phyloP scores from a whole-genome alignment of 1,140 invertebrate species.

The Zeugodacus cucurbitae region DNA sequence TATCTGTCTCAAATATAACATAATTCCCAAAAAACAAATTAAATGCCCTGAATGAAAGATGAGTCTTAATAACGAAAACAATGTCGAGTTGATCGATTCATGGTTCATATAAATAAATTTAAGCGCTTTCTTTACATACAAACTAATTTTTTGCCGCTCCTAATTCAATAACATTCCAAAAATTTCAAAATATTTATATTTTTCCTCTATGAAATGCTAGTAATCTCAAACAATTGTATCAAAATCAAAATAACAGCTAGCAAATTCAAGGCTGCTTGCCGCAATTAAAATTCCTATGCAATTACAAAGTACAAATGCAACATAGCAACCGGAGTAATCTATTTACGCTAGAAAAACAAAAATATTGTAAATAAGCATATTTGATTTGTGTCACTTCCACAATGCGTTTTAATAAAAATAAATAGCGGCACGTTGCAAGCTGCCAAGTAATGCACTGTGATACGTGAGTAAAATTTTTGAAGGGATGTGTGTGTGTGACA shows the following conservation, averaged over 20 bases:
- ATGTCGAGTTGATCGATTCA: too few relatives aligned
- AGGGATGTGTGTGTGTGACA: background rate
- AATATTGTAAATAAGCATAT: background rate
- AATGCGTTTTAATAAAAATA: background rate
- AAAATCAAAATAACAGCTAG: background rate
- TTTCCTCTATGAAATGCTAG: background rate
- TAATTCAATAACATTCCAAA: background rate
- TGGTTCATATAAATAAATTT: too few relatives aligned
- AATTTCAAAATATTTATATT: background rate
- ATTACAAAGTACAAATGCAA: background rate
- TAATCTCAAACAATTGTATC: background rate
- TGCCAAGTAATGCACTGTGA: background rate
- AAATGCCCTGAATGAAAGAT: too few relatives aligned
- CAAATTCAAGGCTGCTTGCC: background rate
- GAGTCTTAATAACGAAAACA: too few relatives aligned
- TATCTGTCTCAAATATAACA: too few relatives aligned
- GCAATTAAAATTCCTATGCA: background rate
- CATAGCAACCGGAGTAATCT: background rate
- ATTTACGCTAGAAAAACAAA: background rate
- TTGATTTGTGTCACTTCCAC: background rate
- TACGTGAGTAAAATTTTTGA: background rate
- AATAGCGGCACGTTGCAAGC: background rate
- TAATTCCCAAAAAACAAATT: too few relatives aligned
- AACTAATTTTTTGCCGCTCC: too few relatives aligned
- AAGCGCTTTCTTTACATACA: too few relatives aligned